Conservation (phyloP, 2,113 vertebrate species). For the Sclerurus mexicanus region DNA sequence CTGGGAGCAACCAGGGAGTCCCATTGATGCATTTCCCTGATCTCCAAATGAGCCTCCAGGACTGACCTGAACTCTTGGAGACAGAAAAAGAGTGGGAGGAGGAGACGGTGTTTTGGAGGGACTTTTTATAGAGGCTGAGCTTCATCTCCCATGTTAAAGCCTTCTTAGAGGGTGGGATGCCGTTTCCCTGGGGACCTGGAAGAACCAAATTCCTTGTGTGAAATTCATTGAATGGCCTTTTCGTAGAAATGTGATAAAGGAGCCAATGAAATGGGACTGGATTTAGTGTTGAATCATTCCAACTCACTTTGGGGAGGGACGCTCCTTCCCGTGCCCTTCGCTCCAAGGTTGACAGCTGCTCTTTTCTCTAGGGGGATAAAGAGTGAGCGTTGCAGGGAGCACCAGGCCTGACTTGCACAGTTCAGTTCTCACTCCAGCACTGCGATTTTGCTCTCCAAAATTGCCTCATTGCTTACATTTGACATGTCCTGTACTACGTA, state of each 20-base stretch:
- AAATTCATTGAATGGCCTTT: fast-evolving
- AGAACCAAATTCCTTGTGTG: fast-evolving
- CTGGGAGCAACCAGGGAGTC: neutral
- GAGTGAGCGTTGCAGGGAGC: fast-evolving
- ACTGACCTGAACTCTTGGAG: neutral
- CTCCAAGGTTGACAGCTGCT: neutral
- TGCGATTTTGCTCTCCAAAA: neutral
- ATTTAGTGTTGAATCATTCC: fast-evolving
- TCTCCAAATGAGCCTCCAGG: neutral
- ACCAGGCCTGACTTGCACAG: fast-evolving
- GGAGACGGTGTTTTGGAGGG: neutral
- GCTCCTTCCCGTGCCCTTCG: fast-evolving
- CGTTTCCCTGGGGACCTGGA: neutral
- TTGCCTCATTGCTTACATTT: fast-evolving
- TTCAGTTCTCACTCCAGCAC: neutral
- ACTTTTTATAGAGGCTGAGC: neutral
- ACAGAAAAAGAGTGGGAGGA: neutral
- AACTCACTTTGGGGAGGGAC: neutral
- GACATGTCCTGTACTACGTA: fast-evolving
- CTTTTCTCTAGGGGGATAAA: neutral
- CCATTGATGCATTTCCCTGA: fast-evolving
- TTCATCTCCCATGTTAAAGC: neutral
- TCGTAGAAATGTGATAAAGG: fast-evolving
- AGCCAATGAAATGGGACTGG: fast-evolving
- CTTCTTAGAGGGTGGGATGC: fast-evolving